These are phyloP conservation scores for Myripristis jacobus DNA, from an alignment of 2,797 vertebrate species.

Conservation along the genomic window DNA sequence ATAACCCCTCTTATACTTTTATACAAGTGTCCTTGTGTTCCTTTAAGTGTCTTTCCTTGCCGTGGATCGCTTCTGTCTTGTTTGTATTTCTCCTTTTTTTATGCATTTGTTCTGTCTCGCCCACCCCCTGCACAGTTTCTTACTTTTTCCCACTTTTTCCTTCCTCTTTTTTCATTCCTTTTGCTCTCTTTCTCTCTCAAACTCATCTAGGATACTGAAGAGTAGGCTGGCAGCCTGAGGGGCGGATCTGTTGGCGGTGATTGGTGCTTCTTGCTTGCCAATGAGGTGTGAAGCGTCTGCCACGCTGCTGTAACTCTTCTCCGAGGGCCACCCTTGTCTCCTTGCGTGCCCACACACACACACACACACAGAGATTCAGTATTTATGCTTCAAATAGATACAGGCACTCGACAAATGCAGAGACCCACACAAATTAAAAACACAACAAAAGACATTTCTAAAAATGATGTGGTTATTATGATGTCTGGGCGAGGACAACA, in stretches of 20 bases:
- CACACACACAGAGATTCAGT: constrained; percentile 15
- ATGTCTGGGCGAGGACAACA: not conserved
- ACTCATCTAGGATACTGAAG: constrained; percentile 59
- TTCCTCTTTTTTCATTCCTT: constrained; percentile 14
- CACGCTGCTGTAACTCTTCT: constrained; percentile 71
- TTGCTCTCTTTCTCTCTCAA: constrained; percentile 17
- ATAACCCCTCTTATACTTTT: constrained; percentile 22
- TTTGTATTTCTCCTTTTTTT: constrained; percentile 51
- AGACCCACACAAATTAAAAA: constrained; percentile 45
- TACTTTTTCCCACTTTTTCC: constrained; percentile 4
- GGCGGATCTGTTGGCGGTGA: constrained; percentile 68
- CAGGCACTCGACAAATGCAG: constrained; percentile 42
- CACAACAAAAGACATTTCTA: constrained; percentile 11
- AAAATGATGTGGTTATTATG: constrained; percentile 10
- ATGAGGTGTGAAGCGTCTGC: constrained; percentile 80
- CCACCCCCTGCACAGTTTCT: constrained; percentile 12
- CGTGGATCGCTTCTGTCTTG: constrained; percentile 28
- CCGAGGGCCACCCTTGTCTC: constrained; percentile 58
- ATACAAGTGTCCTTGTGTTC: constrained; percentile 40
- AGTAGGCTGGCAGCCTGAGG: constrained; percentile 72
- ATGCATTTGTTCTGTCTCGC: constrained; percentile 45
- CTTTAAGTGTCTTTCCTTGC: constrained; percentile 29
- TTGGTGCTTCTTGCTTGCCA: constrained; percentile 71
- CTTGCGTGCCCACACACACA: not conserved
- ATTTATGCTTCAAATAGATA: constrained; percentile 39